Conservation (phyloP, 1,140 invertebrate species). For the Megathymus violae region DNA sequence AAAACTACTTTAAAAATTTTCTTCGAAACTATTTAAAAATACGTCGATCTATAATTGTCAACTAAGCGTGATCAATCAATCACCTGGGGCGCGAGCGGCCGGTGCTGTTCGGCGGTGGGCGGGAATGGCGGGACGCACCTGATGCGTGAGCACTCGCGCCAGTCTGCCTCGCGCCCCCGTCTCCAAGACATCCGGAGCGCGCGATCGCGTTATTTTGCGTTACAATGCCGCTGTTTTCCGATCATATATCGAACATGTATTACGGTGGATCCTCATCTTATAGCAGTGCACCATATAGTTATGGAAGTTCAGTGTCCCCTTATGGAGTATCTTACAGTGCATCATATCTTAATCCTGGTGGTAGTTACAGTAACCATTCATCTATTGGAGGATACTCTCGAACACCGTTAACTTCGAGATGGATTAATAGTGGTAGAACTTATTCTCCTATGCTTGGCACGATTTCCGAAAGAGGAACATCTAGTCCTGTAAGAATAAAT, state of each 20-base stretch:
- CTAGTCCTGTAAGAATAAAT: constrained; percentile 71
- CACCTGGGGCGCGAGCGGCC: constrained; percentile 53
- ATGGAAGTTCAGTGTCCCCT: constrained; percentile 62
- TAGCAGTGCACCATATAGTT: constrained; percentile 61
- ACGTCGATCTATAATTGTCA: constrained; percentile 60
- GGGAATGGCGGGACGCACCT: constrained; percentile 66
- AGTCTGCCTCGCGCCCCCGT: constrained; percentile 62
- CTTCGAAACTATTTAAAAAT: constrained; percentile 21
- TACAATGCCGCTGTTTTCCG: constrained; percentile 85
- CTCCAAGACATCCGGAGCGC: constrained; percentile 42
- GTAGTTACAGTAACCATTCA: constrained; percentile 85
- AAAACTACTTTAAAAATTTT: too few species aligned
- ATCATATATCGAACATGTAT: constrained; percentile 84
- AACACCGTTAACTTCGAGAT: constrained; percentile 64
- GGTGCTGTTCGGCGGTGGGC: constrained; percentile 57
- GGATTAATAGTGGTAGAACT: constrained; percentile 63
- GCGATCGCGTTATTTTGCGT: constrained; percentile 39
- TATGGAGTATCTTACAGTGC: constrained; percentile 76
- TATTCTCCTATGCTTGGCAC: constrained; percentile 90
- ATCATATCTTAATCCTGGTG: constrained; percentile 77
- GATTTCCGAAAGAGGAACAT: constrained; percentile 86
- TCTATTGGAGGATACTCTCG: constrained; percentile 79
- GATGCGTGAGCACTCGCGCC: constrained; percentile 49
- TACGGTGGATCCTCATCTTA: constrained; percentile 78
- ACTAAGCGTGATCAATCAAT: constrained; percentile 73